phyloP scores from a whole-genome alignment of 2,888 invertebrate species.

The Xestia xanthographa region DNA sequence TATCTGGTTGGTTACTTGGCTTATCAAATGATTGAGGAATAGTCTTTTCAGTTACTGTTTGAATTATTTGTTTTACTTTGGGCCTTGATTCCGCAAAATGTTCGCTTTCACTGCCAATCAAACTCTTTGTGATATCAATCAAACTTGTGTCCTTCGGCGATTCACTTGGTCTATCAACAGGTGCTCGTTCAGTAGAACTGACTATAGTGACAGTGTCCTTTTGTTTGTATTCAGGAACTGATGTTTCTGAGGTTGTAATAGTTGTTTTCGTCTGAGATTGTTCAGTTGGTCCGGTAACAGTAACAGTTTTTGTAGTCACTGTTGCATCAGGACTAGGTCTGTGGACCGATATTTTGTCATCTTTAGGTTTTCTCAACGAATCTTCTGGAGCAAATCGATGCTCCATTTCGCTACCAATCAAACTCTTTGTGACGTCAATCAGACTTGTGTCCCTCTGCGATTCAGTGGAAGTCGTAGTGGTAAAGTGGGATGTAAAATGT shows the following conservation, averaged over 20 bases:
- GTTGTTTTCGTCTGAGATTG: conserved; percentile 32
- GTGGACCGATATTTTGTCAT: conserved; percentile 12
- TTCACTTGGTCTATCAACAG: neutral
- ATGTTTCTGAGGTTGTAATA: conserved; percentile 38
- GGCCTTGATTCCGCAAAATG: conserved; percentile 53
- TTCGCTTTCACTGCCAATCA: conserved; percentile 70
- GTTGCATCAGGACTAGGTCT: conserved; percentile 26
- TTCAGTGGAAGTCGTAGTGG: conserved; percentile 41
- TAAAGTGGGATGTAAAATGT: conserved; percentile 38
- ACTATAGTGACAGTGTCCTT: conserved; percentile 27
- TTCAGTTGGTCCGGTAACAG: conserved; percentile 26
- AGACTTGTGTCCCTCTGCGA: conserved; percentile 30
- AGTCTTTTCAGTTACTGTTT: conserved; percentile 16
- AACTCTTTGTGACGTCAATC: conserved; percentile 42
- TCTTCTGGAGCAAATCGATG: conserved; percentile 4
- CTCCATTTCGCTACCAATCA: conserved; percentile 44
- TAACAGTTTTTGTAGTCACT: conserved; percentile 39
- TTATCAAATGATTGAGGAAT: conserved; percentile 14
- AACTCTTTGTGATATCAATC: conserved; percentile 33
- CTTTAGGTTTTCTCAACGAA: conserved; percentile 10
- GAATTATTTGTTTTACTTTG: conserved; percentile 24
- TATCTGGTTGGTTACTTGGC: conserved; percentile 17
- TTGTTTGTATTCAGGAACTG: conserved; percentile 20
- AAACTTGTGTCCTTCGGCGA: too few relatives aligned
- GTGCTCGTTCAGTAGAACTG: conserved; percentile 24